Base-by-base conservation (phyloP, 1,140 invertebrate species). In the Venustaconcha ellipsiformis region DNA sequence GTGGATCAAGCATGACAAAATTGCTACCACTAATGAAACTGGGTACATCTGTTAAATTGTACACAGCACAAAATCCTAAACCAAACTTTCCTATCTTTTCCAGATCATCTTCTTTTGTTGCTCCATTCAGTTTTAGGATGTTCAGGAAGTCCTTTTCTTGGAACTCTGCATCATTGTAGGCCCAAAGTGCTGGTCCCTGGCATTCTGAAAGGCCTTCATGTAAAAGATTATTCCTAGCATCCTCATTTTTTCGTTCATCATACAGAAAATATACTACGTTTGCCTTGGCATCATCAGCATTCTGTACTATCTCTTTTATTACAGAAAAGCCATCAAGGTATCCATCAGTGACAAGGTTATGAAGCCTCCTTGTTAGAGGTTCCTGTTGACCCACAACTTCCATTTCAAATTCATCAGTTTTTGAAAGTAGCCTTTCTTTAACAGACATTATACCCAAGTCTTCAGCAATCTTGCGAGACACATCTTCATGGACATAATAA, bases 21-120 rank as follows among this genome's bases (percentile, higher is more conserved):
- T 66, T 82, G 37, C 87, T 60, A 59, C 82, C 60, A 63, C 82
- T 85, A 5, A 88, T 73, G 64, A 88, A 86, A 71, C 84, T 86
- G 11, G 86, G 86, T 11, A 86, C 80, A 76, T 88, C 87, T 14
- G 86, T 87, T 13, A 87, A 64, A 70, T 87, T 88, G 78, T 87
- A 88, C 12, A 87, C 85, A 56, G 87, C 72, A 73, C 86, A 87
- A 76, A 87, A 87, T 14, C 86, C 86, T 12, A 87, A 73, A 4
- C 87, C 86, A 83, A 87, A 88, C 57, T 76, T 80, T 67, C 87
- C 87, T 64, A 87, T 82, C 71, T 87, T 88, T 37, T 82, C 80
- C 55, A 71, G 67, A 14, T 82, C 72, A 20, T 78, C 68, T 67
- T 80, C 71, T 70, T 88, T 87, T 14, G 86, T 87, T 14, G 80